phyloP scores from a whole-genome alignment of 2,888 invertebrate species.

The Anagyrus pseudococci region DNA sequence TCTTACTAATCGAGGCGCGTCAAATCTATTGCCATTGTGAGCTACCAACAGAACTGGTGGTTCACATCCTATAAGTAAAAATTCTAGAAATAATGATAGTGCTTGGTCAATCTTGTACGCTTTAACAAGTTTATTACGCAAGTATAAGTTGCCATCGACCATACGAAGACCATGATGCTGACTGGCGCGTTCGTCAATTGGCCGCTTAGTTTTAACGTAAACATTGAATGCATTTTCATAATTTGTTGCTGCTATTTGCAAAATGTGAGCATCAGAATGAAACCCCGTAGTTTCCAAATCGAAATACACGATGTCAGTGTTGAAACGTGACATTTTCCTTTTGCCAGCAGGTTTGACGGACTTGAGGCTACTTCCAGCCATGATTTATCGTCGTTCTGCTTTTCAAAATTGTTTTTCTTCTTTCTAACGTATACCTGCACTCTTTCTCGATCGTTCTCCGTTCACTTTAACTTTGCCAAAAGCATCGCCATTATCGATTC shows the following conservation, averaged over 20 bases:
- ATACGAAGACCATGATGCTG: conserved; percentile 14
- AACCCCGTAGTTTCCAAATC: conserved; percentile 28
- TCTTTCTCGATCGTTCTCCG: no score
- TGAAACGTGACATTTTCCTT: no score
- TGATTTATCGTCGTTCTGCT: no score
- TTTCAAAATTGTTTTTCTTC: no score
- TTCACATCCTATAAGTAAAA: conserved; percentile 10
- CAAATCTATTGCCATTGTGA: conserved; percentile 29
- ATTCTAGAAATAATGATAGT: conserved; percentile 18
- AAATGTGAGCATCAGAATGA: conserved; percentile 13
- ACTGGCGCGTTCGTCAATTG: conserved; percentile 8
- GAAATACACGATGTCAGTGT: conserved; percentile 21
- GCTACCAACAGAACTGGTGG: conserved; percentile 19
- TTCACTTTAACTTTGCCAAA: no score
- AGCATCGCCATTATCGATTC: no score
- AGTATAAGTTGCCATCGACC: conserved; percentile 13
- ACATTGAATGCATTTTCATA: conserved; percentile 6
- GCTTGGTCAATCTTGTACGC: not conserved
- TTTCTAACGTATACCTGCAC: no score
- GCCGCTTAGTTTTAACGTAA: conserved; percentile 18
- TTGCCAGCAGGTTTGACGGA: no score
- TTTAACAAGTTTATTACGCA: conserved; percentile 13
- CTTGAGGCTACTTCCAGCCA: no score
- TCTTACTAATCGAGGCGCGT: conserved; percentile 9
- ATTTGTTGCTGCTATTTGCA: conserved; percentile 26